A percentile compares a stretch with the other conserved stretches of the same genome.
phyloP scores from a whole-genome alignment of 2,888 invertebrate genomes.

The Rhopalosiphum nymphaeae region DNA sequence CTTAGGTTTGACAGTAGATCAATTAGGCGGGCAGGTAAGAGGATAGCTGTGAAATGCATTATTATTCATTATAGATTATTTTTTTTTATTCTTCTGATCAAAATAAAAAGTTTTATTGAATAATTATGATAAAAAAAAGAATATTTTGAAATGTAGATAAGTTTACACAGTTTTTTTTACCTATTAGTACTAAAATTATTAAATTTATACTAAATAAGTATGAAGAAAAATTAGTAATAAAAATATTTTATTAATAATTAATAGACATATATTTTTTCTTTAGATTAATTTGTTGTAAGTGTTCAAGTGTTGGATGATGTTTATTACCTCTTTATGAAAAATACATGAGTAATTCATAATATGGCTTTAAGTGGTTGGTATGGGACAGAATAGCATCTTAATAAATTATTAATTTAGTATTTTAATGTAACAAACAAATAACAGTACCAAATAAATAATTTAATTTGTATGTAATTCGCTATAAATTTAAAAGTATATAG shows the following conservation, averaged over 20 bases:
- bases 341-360: neutral
- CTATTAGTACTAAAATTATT: neutral
- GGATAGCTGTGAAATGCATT: neutral
- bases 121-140: neutral
- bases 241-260: neutral
- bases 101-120: neutral
- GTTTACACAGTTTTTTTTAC: neutral
- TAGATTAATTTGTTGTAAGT: neutral
- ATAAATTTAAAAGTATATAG: neutral
- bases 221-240: neutral
- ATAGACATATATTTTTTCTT: neutral
- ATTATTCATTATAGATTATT: neutral
- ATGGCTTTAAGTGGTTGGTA: neutral
- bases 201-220: neutral
- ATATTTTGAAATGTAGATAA: neutral
- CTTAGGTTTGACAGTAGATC: neutral
- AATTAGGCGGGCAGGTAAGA: neutral
- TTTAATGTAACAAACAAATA: neutral
- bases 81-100: neutral
- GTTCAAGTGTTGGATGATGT: neutral
- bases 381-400: neutral
- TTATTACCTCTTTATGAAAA: neutral
- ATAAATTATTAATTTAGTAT: neutral
- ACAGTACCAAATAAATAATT: neutral
- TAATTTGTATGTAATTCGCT: neutral